Conservation (phyloP, 2,888 invertebrate species). For the Phengaris arion region DNA sequence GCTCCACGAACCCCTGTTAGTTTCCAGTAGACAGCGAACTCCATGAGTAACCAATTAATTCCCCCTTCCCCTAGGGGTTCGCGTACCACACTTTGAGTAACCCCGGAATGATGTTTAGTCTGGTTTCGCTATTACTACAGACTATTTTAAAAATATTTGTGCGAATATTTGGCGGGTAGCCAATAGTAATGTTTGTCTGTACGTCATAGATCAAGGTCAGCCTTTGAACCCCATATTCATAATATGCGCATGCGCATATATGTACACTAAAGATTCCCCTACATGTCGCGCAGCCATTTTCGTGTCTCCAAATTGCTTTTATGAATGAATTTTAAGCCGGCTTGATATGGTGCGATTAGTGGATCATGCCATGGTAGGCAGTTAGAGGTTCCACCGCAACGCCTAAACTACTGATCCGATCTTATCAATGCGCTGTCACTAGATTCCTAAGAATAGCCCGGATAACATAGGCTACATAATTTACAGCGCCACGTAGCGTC, state of each 20-base stretch:
- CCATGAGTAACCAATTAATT: no score
- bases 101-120: no score
- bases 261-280: background rate
- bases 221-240: background rate
- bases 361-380: background rate
- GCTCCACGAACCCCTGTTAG: no score
- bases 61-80: no score
- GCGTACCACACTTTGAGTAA: no score
- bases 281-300: background rate
- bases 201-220: constrained; percentile 19
- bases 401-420: no score
- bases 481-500: no score
- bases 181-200: constrained; percentile 8
- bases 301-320: background rate
- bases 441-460: no score
- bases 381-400: no score
- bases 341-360: background rate
- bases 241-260: background rate
- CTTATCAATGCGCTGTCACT: no score
- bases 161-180: background rate
- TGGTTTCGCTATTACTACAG: background rate
- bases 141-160: constrained; percentile 5
- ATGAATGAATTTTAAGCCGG: background rate
- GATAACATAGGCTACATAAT: no score
- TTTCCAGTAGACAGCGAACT: no score